Base-by-base conservation (phyloP, 2,888 invertebrate species). In the Parapristionchus giblindavisi region DNA sequence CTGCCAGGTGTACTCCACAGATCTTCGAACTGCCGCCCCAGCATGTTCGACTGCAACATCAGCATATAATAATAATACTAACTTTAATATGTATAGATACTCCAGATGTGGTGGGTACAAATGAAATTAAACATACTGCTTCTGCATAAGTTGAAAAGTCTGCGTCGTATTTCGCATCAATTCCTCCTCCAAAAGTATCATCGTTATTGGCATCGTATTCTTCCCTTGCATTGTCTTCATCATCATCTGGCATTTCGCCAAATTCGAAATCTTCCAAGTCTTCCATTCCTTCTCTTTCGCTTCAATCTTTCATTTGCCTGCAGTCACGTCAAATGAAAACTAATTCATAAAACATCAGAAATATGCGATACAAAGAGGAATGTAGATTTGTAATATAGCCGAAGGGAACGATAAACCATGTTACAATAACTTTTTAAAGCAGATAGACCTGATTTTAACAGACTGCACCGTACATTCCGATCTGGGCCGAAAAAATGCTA, bases 121-220 rank as follows among this genome's bases (percentile, higher is more conserved):
- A 14, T 56, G 1, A 0, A 56, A 27, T 4, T 24, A 6, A 17
- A 27, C 52, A 21, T 5, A 73, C 73, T 51, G 60, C 60, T 27
- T 61, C 61, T 11, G 73, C 73, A 51, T 73, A 73, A 21, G 60
- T 73, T 4, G 60, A 43, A 6, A 73, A 29, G 36, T 73, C 73
- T 3, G 73, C 60, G 1, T 73, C 73, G 21, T 60, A 61, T 24
- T 73, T 51, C 1, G 60, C 11, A 14, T 77, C 77, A 17, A 81
- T 75, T 11, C 76, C 80, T 11, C 75, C 84, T 2, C 87, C 87
- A 52, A 87, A 87, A 3, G 87, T 87, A 74, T 87, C 87, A n/a
- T 87, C 87, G 65, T 87, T 87, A 38, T 81, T 81, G 2, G 82
- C 84, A 78, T 86, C 84, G 24, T 80, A 78, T 43, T 78, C 79